Percentiles rank a stretch among this genome's conserved stretches.
These are phyloP conservation scores for Phyllotreta cruciferae DNA, from an alignment of 2,888 invertebrate genomes.

Conservation along the genomic window DNA sequence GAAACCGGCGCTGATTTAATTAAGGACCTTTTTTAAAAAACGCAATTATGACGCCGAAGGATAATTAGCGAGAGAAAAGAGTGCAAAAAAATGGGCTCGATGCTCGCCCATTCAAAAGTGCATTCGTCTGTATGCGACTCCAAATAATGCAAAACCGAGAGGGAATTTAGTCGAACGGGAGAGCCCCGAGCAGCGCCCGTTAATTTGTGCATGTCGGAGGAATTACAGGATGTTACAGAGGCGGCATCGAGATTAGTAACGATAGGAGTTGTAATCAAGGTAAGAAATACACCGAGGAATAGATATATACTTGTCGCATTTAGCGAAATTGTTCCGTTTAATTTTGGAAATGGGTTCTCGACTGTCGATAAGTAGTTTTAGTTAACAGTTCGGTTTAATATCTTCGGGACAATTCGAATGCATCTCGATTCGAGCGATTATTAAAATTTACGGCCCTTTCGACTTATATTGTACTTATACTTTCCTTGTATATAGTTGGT, in stretches of 20 bases:
- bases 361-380: constrained; percentile 14
- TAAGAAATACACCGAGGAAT: constrained; percentile 21
- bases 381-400: neutral
- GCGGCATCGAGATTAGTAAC: constrained; percentile 16
- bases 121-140: constrained; percentile 44
- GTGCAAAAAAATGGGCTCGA: constrained; percentile 12
- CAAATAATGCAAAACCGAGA: constrained; percentile 45
- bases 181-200: constrained; percentile 33
- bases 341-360: constrained; percentile 12
- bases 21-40: constrained; percentile 46
- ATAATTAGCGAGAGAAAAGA: constrained; percentile 46
- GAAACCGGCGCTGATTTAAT: constrained; percentile 45
- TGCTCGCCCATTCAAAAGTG: constrained; percentile 38
- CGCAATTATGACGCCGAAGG: constrained; percentile 51
- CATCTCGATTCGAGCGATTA: neutral
- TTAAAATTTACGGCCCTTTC: constrained; percentile 1
- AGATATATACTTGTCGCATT: constrained; percentile 19
- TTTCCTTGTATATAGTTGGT: too few relatives aligned
- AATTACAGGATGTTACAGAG: constrained; percentile 30
- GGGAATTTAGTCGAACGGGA: constrained; percentile 43
- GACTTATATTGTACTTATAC: too few relatives aligned
- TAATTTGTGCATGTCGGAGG: constrained; percentile 30
- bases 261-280: constrained; percentile 18
- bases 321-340: constrained; percentile 18
- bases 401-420: neutral